Percentiles rank a stretch among this genome's conserved stretches.
phyloP scores from a whole-genome alignment of 2,888 invertebrate species.

The Metellina segmentata region DNA sequence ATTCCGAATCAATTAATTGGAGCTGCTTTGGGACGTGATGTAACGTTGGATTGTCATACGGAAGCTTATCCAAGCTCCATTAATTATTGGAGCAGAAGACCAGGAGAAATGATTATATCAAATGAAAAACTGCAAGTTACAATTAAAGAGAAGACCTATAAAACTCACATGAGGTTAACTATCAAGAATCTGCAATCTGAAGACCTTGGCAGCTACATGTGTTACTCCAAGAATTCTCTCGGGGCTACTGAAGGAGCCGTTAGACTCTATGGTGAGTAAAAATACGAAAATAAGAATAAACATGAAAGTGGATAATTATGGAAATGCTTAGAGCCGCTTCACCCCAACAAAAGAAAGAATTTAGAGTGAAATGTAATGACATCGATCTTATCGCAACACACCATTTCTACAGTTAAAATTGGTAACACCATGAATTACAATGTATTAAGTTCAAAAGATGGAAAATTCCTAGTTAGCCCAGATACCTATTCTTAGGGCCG shows the following conservation, averaged over 20 bases:
- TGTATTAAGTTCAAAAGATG: too few relatives aligned
- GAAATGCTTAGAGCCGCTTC: too few relatives aligned
- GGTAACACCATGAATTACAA: too few relatives aligned
- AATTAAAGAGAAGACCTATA: slow-evolving; percentile 76
- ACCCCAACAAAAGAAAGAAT: too few relatives aligned
- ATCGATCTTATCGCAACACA: too few relatives aligned
- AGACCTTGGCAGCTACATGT: slow-evolving; percentile 85
- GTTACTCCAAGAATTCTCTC: slow-evolving; percentile 79
- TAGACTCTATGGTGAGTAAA: slow-evolving; percentile 78
- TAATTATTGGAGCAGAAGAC: slow-evolving; percentile 77
- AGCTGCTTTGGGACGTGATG: slow-evolving; percentile 75
- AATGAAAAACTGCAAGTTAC: slow-evolving; percentile 75
- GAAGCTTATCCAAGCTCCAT: slow-evolving; percentile 78
- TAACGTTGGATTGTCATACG: slow-evolving; percentile 78
- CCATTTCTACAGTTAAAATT: too few relatives aligned
- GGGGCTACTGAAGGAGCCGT: slow-evolving; percentile 79
- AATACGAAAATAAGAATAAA: not conserved
- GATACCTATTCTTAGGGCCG: too few relatives aligned
- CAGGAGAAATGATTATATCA: slow-evolving; percentile 73
- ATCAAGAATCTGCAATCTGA: slow-evolving; percentile 82
- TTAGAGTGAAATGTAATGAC: too few relatives aligned
- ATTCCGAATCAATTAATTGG: slow-evolving; percentile 77
- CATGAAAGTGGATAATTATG: too few relatives aligned
- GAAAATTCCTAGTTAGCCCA: too few relatives aligned
- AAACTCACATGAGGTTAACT: slow-evolving; percentile 77